Evolutionary conservation across 2,113 vertebrate genomes (phyloP), one percentile per base, ranked within the genome.

Genomic region (Tor tambroides): DNA sequence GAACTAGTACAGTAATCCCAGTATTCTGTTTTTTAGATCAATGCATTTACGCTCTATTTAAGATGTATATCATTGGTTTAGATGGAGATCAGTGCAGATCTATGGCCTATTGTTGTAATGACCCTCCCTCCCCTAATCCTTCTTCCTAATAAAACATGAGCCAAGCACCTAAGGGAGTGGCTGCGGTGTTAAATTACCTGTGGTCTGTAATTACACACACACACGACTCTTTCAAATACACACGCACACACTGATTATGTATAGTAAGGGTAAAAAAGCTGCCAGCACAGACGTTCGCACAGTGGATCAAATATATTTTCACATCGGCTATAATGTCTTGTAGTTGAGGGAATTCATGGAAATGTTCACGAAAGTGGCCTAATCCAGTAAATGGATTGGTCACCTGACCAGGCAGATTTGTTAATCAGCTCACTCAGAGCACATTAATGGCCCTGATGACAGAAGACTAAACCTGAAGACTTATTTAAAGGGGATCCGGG

Each of bases 381-480:
- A 89, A 90, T 84, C 72, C 41, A 83, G 2, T 49, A 77, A 81
- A 87, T 88, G 80, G 84, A 80, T 84, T 38, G 28, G 43, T 78
- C 85, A 88, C 89, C 92, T 93, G 92, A 89, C 88, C 87, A 7
- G 91, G 86, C 91, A 93, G 89, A 77, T 89, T 90, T 85, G 89
- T 91, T 93, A 94, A 95, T 95, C 92, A 94, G 93, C 91, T 94
- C 92, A 94, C 93, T 94, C 92, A 49, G 89, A 88, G 77, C 89
- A 93, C 92, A 94, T 94, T 93, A 93, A 93, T 93, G 91, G 92
- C 91, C 63, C 80, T 88, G 92, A 93, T 93, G 93, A 93, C 92
- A 93, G 91, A 90, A 84, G 90, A 86, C 91, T 86, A 72, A 90
- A 87, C 88, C 80, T 11, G 56, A 83, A 90, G 82, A 87, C 87